Evolutionary conservation across 2,797 vertebrate genomes (phyloP), one percentile per base, ranked within the genome.

Genomic region (Prunella strophiata): DNA sequence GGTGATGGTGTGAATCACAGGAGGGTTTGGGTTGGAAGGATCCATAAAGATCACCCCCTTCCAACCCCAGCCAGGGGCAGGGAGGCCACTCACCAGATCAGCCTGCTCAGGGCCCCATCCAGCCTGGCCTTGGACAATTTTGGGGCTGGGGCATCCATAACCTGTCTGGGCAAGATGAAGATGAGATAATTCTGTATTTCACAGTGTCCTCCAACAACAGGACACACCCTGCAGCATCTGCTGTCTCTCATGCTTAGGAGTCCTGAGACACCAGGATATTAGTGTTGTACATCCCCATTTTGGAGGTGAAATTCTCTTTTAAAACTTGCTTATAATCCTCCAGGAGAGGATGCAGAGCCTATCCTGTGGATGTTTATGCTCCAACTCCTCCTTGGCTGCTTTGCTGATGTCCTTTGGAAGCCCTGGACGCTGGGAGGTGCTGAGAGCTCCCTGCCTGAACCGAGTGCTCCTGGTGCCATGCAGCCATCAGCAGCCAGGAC

Each of bases 171-270:
- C 18, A 36, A 32, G 42, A 25, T 19, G 48, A 72, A 58, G 22
- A 13, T 61, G 34, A 50, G 36, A 1, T 9, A 43, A 43, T 65
- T 47, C 25, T 5, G 1, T 18, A 32, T 40, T 40, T 70, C 38
- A 32, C 66, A 40, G 42, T 13, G 57, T 38, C 19, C 48, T 45
- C 57, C 48, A 21, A 9, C 13, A 21, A 7, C 32, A 30, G 45
- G 70, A 26, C 38, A 23, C 50, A 30, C 13, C 14, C 10, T 3
- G 27, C 27, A 65, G 11, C 2, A 0, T 3, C 36, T 21, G 38
- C 13, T 19, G 9, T 4, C n/a, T 54, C 30, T 29, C 16, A 8
- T 0, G 0, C 38, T 80, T 54, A 21, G n/a, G 52, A 63, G 27
- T 26, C 26, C 7, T 2, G 15, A 48, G 55, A 16, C 43, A 38